Percentiles rank a stretch among this genome's conserved stretches.
These are phyloP conservation scores for Tinamus guttatus DNA, from an alignment of 2,113 vertebrate genomes.

Conservation along the genomic window DNA sequence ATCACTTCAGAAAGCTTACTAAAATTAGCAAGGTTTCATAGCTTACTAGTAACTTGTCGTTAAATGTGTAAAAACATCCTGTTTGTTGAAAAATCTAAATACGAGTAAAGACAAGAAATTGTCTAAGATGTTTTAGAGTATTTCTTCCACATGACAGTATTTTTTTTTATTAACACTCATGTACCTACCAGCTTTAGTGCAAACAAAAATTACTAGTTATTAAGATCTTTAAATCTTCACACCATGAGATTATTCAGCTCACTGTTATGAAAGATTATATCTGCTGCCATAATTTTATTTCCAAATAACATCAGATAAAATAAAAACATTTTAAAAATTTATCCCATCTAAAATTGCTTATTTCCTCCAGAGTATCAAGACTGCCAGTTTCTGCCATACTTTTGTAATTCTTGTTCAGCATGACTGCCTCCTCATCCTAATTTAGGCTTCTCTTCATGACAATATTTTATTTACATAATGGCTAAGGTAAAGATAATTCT, in stretches of 20 bases:
- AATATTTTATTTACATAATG: not conserved
- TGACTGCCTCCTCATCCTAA: not conserved
- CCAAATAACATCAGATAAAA: not conserved
- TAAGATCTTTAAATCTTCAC: not conserved
- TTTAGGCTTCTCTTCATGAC: not conserved
- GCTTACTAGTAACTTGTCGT: too few relatives aligned
- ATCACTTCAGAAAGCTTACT: not conserved
- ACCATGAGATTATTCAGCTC: not conserved
- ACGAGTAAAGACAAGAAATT: not conserved
- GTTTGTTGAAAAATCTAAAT: not conserved
- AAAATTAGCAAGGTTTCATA: not conserved
- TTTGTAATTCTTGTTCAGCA: not conserved
- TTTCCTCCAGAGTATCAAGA: not conserved
- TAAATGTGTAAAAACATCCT: not conserved
- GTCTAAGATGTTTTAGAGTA: too few relatives aligned
- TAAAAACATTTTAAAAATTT: not conserved
- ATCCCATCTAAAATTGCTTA: not conserved
- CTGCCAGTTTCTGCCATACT: not conserved
- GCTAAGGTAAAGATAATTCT: not conserved
- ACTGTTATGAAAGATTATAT: not conserved
- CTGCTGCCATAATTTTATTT: not conserved
- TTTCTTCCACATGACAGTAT: not conserved
- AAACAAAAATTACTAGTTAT: not conserved
- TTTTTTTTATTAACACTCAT: not conserved
- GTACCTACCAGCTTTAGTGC: not conserved